Percentiles rank a stretch among this genome's conserved stretches.
These are phyloP conservation scores for Cottus gobio DNA, from an alignment of 2,113 vertebrate species.

Conservation along the genomic window DNA sequence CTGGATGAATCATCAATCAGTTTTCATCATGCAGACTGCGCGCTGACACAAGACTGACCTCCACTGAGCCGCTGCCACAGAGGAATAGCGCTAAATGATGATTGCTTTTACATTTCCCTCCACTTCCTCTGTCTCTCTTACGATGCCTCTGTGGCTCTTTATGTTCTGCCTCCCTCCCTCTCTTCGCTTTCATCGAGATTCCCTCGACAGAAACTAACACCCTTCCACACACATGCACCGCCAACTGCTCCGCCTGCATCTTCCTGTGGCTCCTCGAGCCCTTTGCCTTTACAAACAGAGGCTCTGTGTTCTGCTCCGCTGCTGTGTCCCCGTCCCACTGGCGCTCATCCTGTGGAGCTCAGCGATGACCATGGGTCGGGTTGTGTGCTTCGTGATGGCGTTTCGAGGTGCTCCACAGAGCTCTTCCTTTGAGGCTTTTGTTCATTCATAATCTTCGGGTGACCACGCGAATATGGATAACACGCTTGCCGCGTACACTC, in stretches of 20 bases:
- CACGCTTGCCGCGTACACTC: not conserved
- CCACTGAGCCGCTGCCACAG: slow-evolving; percentile 51
- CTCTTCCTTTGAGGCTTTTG: not conserved
- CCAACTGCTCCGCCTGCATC: slow-evolving; percentile 9
- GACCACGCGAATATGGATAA: not conserved
- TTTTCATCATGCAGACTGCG: slow-evolving; percentile 63
- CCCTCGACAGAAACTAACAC: slow-evolving; percentile 18
- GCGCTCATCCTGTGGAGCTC: slow-evolving; percentile 11
- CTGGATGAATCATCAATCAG: slow-evolving; percentile 72
- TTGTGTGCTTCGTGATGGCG: not conserved
- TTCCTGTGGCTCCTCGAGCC: slow-evolving; percentile 26
- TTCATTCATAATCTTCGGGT: not conserved
- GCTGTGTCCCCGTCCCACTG: not conserved
- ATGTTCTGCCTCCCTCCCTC: slow-evolving; percentile 22
- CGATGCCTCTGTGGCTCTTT: slow-evolving; percentile 16
- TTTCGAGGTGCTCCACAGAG: slow-evolving; percentile 14
- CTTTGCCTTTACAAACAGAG: slow-evolving; percentile 16
- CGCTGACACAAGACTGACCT: slow-evolving; percentile 72
- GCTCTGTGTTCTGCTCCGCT: slow-evolving; percentile 21
- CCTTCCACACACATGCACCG: slow-evolving; percentile 25
- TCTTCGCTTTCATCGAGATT: slow-evolving; percentile 29
- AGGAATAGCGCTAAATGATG: slow-evolving; percentile 77
- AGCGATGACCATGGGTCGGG: not conserved
- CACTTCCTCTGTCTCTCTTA: slow-evolving; percentile 68
- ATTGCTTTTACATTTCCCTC: slow-evolving; percentile 80